These are phyloP conservation scores for Eristalis pertinax DNA, from an alignment of 2,888 invertebrate genomes.

Conservation along the genomic window DNA sequence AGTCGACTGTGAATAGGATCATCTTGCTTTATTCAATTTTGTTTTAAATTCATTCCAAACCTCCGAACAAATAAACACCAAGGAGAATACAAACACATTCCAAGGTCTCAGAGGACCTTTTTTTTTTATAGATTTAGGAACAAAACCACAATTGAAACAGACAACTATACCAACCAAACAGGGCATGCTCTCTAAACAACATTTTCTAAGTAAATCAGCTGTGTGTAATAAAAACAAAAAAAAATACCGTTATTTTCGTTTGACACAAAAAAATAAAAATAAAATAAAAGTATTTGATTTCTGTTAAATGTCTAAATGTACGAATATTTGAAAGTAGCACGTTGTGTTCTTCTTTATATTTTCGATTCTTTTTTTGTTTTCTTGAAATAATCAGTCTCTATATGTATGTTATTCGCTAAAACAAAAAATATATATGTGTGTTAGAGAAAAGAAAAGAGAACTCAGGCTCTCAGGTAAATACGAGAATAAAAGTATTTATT, in stretches of 20 bases:
- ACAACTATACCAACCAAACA: not conserved
- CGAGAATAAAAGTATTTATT: slow-evolving; percentile 13
- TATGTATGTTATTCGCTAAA: slow-evolving; percentile 45
- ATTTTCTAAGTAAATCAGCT: slow-evolving; percentile 20
- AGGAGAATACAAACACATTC: not conserved
- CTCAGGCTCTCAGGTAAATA: slow-evolving; percentile 46
- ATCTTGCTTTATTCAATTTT: not conserved
- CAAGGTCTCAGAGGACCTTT: not conserved
- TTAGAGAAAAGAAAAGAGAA: not conserved
- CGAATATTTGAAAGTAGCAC: slow-evolving; percentile 57
- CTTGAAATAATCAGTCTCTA: slow-evolving; percentile 11
- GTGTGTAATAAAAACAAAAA: slow-evolving; percentile 30
- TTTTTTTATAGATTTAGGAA: not conserved
- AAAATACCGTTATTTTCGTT: not conserved
- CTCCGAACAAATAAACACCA: not conserved
- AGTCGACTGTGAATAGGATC: not conserved
- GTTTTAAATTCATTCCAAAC: not conserved
- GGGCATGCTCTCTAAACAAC: slow-evolving; percentile 51
- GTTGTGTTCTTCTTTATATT: slow-evolving; percentile 57
- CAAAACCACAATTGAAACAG: slow-evolving; percentile 10
- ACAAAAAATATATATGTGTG: not conserved
- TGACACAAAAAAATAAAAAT: not conserved
- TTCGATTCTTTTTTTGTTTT: slow-evolving; percentile 15
- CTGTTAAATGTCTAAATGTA: slow-evolving; percentile 56
- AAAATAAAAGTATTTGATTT: slow-evolving; percentile 22